Conservation (phyloP, 2,113 vertebrate genomes). For the Tetrax tetrax region DNA sequence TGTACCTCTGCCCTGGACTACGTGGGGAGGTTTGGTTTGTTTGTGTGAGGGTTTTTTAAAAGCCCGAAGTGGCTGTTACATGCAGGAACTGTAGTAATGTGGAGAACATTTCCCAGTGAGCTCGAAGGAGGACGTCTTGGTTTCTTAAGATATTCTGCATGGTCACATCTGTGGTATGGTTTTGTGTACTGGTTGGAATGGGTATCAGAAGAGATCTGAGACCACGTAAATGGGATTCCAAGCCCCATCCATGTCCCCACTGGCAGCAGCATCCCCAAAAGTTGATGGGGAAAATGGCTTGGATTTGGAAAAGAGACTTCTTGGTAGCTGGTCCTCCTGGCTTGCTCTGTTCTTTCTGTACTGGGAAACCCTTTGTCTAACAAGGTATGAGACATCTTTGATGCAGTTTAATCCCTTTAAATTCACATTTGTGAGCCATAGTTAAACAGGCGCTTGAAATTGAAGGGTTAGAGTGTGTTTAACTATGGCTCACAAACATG, state of each 20-base stretch:
- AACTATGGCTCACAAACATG: not conserved
- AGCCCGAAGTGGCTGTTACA: not conserved
- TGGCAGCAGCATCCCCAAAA: not conserved
- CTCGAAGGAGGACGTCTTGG: accelerated
- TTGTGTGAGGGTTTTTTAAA: not conserved
- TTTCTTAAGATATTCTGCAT: not conserved
- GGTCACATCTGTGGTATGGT: not conserved
- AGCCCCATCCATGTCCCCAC: accelerated
- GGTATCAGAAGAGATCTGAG: not conserved
- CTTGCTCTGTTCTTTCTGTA: not conserved
- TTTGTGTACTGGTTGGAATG: not conserved
- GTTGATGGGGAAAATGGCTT: not conserved
- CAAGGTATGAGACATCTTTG: not conserved
- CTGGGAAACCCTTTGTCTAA: not conserved
- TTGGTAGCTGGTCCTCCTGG: not conserved
- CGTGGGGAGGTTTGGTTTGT: not conserved
- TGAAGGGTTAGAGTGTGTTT: not conserved
- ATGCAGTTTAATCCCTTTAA: conserved; percentile 1
- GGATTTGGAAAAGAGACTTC: not conserved
- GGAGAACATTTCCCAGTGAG: not conserved
- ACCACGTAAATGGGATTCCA: not conserved
- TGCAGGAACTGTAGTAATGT: not conserved
- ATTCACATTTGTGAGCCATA: not conserved
- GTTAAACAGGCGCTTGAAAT: not conserved
- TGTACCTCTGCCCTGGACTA: not conserved